phyloP scores from a whole-genome alignment of 2,113 vertebrate genomes.

The Caloenas nicobarica region DNA sequence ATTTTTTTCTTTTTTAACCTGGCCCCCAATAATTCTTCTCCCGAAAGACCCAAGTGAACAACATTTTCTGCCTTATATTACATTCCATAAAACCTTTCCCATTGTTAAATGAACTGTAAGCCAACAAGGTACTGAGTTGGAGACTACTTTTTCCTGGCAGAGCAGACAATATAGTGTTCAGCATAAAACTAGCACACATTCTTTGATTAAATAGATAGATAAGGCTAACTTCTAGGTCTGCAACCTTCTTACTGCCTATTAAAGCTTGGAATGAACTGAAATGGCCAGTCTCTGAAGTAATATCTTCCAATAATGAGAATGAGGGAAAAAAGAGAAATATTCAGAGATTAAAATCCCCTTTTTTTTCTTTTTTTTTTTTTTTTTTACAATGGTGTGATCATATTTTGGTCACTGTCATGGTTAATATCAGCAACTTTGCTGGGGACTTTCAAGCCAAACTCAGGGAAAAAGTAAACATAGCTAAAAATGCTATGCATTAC shows the following conservation, averaged over 20 bases:
- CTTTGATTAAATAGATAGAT: background rate
- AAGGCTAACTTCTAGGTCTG: background rate
- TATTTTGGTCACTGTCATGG: background rate
- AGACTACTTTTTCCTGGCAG: background rate
- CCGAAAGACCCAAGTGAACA: background rate
- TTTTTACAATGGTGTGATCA: background rate
- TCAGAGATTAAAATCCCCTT: background rate
- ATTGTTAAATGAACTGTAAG: background rate
- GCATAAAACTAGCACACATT: background rate
- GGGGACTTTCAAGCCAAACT: background rate
- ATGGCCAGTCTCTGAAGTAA: background rate
- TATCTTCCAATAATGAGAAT: background rate
- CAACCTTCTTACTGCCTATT: background rate
- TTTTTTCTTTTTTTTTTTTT: background rate
- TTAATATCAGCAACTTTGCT: background rate
- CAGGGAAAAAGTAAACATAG: slow-evolving; percentile 6
- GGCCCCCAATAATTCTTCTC: background rate
- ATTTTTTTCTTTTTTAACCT: background rate
- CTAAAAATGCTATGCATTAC: slow-evolving; percentile 2
- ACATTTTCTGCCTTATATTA: background rate
- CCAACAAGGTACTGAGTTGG: background rate
- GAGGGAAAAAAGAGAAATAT: background rate
- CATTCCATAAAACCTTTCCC: background rate
- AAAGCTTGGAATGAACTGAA: background rate
- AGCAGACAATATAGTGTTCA: background rate